These are phyloP conservation scores for Lucilia sericata DNA, from an alignment of 1,140 invertebrate species.

Conservation along the genomic window DNA sequence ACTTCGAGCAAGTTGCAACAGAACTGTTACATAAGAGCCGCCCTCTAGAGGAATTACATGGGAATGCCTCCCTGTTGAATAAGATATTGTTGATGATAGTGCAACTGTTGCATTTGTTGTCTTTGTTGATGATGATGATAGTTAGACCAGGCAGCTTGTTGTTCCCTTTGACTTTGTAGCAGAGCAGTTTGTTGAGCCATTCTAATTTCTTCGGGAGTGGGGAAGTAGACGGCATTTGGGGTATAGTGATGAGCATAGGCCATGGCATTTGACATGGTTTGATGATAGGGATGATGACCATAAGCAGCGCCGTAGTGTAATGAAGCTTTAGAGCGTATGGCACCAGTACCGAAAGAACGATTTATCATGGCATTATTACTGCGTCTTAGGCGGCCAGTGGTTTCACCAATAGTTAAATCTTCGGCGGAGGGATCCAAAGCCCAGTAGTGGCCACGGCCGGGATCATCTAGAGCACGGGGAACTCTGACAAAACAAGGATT, in stretches of 20 bases:
- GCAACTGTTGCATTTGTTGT: slow-evolving; percentile 46
- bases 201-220: slow-evolving; percentile 47
- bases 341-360: slow-evolving; percentile 38
- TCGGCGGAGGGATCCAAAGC: slow-evolving; percentile 59
- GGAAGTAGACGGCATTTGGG: slow-evolving; percentile 55
- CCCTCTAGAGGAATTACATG: neutral
- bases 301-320: slow-evolving; percentile 46
- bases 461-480: slow-evolving; percentile 59
- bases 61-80: slow-evolving; percentile 33
- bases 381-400: slow-evolving; percentile 57
- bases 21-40: neutral
- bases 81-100: slow-evolving; percentile 49
- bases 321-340: slow-evolving; percentile 31
- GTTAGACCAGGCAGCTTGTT: slow-evolving; percentile 45
- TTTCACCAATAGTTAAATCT: slow-evolving; percentile 61
- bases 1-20: no score
- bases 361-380: slow-evolving; percentile 47
- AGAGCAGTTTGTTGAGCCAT: slow-evolving; percentile 29
- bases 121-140: slow-evolving; percentile 49
- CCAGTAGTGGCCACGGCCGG: slow-evolving; percentile 64
- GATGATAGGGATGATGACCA: slow-evolving; percentile 51
- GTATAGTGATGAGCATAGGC: slow-evolving; percentile 50
- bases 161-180: slow-evolving; percentile 37
- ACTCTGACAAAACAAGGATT: slow-evolving; percentile 61
- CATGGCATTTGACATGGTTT: slow-evolving; percentile 46